Percentiles rank a stretch among this genome's conserved stretches.
These are phyloP conservation scores for Raja brachyura DNA, from an alignment of 2,113 vertebrate genomes.

Conservation along the genomic window DNA sequence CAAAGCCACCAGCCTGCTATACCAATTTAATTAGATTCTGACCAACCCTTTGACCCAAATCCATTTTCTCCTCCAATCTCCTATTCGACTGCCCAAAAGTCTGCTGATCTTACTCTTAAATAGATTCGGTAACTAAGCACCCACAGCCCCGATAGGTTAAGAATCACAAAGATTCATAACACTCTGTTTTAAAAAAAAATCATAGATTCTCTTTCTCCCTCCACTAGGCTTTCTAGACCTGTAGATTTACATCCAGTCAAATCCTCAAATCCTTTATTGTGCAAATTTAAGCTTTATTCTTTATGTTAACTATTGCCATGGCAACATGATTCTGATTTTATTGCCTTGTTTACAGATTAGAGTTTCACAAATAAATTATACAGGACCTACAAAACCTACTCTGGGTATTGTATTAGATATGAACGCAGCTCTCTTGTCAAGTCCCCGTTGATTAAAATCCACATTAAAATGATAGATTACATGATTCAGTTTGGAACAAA, in stretches of 20 bases:
- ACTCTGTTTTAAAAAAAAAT: too few relatives aligned
- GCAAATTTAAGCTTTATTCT: neutral
- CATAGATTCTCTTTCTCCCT: neutral
- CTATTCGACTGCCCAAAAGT: too few relatives aligned
- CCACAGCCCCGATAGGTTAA: too few relatives aligned
- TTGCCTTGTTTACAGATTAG: constrained; percentile 31
- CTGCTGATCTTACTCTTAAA: too few relatives aligned
- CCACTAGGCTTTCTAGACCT: neutral
- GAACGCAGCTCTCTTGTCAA: neutral
- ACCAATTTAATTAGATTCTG: too few relatives aligned
- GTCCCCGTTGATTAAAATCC: neutral
- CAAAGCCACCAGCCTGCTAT: too few relatives aligned
- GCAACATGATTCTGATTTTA: constrained; percentile 6
- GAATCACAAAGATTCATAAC: too few relatives aligned
- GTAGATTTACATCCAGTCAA: neutral
- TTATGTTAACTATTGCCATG: constrained; percentile 16
- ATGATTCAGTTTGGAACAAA: neutral
- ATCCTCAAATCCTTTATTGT: neutral
- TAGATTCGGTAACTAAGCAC: too few relatives aligned
- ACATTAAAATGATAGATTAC: neutral
- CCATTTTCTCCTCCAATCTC: too few relatives aligned
- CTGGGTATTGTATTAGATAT: neutral
- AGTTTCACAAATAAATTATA: neutral
- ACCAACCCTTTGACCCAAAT: too few relatives aligned
- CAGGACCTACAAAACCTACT: neutral